Evolutionary conservation across 2,797 vertebrate species (phyloP).

Genomic region (Spinus pinus): DNA sequence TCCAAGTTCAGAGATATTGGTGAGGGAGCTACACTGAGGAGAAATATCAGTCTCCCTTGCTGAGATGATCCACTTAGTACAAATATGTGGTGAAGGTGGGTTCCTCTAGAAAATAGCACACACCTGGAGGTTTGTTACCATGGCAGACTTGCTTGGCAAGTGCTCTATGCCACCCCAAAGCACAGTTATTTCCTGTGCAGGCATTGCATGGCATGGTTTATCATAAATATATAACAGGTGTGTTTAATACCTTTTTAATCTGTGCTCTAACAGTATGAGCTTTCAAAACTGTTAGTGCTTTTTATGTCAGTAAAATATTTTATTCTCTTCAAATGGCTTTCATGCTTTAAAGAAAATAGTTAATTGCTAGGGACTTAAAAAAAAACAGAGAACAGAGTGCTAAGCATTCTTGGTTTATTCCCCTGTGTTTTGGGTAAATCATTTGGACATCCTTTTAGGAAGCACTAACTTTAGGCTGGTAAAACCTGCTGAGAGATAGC

Average conservation of each 20-base stretch:
- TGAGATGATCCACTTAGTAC: neutral
- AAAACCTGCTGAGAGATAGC: neutral
- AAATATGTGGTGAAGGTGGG: neutral
- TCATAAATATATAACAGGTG: neutral
- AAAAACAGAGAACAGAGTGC: neutral
- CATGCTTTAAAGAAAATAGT: neutral
- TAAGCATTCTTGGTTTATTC: neutral
- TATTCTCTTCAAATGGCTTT: neutral
- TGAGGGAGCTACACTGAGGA: neutral
- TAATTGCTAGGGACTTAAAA: neutral
- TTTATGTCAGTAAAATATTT: neutral
- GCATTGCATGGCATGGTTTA: constrained; percentile 21
- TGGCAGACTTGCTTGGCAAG: neutral
- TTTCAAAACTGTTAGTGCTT: neutral
- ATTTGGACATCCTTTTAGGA: neutral
- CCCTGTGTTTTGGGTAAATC: neutral
- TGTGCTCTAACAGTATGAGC: neutral
- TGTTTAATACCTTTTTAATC: neutral
- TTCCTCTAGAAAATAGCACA: neutral
- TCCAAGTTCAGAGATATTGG: neutral
- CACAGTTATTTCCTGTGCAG: neutral
- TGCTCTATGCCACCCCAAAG: neutral
- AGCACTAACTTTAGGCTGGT: neutral
- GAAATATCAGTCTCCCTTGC: neutral
- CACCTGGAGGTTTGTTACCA: neutral